Evolutionary conservation across 2,797 vertebrate species (phyloP).

Genomic region (Sebastes variabilis): DNA sequence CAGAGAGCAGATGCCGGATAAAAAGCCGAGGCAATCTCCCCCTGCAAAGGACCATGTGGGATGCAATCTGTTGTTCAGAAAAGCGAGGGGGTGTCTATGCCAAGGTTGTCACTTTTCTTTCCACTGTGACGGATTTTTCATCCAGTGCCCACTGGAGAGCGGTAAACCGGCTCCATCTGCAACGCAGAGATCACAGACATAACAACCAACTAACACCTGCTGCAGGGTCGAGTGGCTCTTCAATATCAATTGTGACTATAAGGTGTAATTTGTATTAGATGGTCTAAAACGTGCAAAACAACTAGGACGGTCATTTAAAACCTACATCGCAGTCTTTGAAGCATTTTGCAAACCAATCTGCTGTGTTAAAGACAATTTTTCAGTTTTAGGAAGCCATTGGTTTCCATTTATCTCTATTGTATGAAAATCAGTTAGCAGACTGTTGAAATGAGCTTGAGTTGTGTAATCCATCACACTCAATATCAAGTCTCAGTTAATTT

Average conservation of each 20-base stretch:
- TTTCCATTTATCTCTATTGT: not conserved
- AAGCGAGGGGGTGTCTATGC: constrained; percentile 35
- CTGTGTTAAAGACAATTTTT: not conserved
- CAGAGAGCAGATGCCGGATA: constrained; percentile 72
- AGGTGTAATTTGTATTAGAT: not conserved
- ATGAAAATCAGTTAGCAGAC: not conserved
- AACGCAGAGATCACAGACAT: constrained; percentile 29
- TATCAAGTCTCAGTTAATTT: not conserved
- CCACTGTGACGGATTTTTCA: constrained; percentile 51
- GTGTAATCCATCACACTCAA: not conserved
- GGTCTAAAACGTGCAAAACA: not conserved
- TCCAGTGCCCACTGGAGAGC: constrained; percentile 48
- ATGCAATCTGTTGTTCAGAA: constrained; percentile 75
- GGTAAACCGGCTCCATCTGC: constrained; percentile 42
- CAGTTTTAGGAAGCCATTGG: not conserved
- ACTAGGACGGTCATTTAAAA: too few species aligned
- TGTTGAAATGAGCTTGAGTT: not conserved
- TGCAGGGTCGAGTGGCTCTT: not conserved
- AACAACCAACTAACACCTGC: constrained; percentile 17
- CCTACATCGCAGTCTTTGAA: too few species aligned
- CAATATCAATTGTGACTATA: not conserved
- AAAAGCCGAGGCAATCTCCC: constrained; percentile 55
- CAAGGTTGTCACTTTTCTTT: constrained; percentile 74
- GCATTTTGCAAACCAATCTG: not conserved
- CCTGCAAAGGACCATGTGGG: constrained; percentile 71